A percentile compares a stretch with the other conserved stretches of the same genome.
Conservation (phyloP, 2,888 invertebrate genomes). For the Ochropleura leucogaster region DNA sequence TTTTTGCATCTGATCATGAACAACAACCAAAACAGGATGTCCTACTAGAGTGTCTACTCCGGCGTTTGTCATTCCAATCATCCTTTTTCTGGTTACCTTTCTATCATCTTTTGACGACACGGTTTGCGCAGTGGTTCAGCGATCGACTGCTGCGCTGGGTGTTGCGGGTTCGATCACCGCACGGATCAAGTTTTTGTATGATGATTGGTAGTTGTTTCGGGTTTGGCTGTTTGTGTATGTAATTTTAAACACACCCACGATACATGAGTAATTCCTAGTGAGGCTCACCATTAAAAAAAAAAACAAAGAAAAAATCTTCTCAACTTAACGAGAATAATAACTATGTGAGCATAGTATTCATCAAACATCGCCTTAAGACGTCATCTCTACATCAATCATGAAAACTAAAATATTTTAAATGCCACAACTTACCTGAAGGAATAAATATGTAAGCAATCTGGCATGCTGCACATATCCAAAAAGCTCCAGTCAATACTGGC, state of each 20-base stretch:
- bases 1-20: not conserved
- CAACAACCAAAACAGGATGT: not conserved
- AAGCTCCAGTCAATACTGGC: conserved; percentile 89
- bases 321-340: not conserved
- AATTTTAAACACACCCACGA: no score
- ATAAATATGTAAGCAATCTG: conserved; percentile 90
- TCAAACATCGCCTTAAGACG: not conserved
- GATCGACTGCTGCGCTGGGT: no score
- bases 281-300: no score
- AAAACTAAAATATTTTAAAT: not conserved
- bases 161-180: no score
- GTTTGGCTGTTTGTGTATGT: no score
- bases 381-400: not conserved
- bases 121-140: no score
- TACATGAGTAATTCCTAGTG: no score
- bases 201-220: no score
- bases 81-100: not conserved
- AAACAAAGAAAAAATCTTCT: not conserved
- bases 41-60: not conserved
- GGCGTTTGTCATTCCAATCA: not conserved
- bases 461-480: conserved; percentile 90
- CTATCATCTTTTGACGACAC: not conserved
- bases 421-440: conserved; percentile 80
- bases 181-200: no score
- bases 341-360: not conserved